Base-by-base conservation (phyloP, 2,888 invertebrate genomes). In the Drosophila anceps region DNA sequence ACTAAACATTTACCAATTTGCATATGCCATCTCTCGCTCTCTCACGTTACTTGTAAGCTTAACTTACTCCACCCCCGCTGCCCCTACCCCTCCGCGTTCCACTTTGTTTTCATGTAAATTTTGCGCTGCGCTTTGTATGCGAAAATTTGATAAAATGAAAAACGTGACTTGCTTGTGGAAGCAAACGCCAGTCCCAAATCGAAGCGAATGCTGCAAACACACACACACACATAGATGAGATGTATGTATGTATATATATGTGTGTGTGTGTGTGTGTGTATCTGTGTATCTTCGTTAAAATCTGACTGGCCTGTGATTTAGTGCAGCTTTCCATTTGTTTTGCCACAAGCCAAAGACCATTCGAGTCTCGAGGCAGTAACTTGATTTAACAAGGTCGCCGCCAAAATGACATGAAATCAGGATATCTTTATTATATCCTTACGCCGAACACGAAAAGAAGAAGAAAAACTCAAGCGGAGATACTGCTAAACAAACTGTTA, bases 101-200 rank as follows among this genome's bases (percentile, higher is more conserved):
- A 73, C 72, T 87, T 62, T 79, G 69, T 81, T 79, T 82, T 78
- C 80, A 84, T 85, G 83, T 83, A 85, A 83, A 88, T 85, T 81
- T 83, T 79, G 24, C 74, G 81, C 71, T 39, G 54, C 54, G 66
- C 70, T 81, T 81, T 85, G 81, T 76, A 84, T 88, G 79, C 77
- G 79, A 88, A 84, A 89, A 88, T 90, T 89, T 84, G 82, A 82
- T 88, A 86, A 86, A 89, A 78, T 84, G 59, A 81, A 89, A 90
- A 90, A 89, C 89, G 89, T 90, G 89, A 89, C 90, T 90, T 84
- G 90, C 79, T 77, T 87, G 69, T 75, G 60, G 69, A 88, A 79
- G 61, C 51, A 43, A 59, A 39, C 61, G 54, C 54, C 44, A 37
- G 46, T 48, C 39, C 54, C 37, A 46, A 64, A 62, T 39, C 44